Conservation (phyloP, 2,797 vertebrate species). For the Leuciscus waleckii region DNA sequence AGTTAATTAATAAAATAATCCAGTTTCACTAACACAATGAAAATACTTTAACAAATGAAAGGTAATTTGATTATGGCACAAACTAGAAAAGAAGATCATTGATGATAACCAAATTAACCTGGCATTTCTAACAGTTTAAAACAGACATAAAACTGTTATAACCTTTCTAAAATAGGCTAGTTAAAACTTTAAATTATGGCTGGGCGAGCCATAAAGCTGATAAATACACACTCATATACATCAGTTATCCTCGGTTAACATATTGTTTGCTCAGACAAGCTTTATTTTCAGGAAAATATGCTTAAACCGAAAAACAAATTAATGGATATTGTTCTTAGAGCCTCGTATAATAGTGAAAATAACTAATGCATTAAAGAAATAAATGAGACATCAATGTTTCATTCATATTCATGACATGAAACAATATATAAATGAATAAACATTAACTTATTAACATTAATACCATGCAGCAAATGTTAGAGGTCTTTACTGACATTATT, state of each 20-base stretch:
- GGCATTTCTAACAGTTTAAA: background rate
- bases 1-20: too few species aligned
- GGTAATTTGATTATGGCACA: background rate
- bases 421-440: background rate
- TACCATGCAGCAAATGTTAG: background rate
- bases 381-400: background rate
- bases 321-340: background rate
- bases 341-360: background rate
- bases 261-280: background rate
- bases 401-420: conserved; percentile 5
- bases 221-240: background rate
- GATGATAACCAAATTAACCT: background rate
- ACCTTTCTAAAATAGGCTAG: background rate
- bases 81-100: background rate
- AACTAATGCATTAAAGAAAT: background rate
- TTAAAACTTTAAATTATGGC: background rate
- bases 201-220: background rate
- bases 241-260: background rate
- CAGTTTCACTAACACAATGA: too few species aligned
- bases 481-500: background rate
- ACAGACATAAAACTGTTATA: background rate
- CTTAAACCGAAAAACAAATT: background rate
- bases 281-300: background rate
- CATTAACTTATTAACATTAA: background rate
- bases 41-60: background rate